Conservation (phyloP, 2,888 invertebrate species). For the Lingula anatina region DNA sequence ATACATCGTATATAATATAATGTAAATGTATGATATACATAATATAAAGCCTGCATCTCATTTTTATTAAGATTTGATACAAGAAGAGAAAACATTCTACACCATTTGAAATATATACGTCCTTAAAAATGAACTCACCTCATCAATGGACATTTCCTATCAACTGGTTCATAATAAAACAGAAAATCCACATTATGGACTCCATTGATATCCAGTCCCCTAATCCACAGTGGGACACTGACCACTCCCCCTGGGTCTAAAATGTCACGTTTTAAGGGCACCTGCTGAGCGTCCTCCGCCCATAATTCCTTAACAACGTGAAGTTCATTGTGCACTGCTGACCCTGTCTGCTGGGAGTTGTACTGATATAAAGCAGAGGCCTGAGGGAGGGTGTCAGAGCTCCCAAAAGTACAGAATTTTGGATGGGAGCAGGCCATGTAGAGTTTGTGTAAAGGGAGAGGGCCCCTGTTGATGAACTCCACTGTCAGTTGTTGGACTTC, state of each 20-base stretch:
- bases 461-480: constrained; percentile 63
- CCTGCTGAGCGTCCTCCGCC: constrained; percentile 19
- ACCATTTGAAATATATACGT: background rate
- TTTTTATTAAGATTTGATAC: too few species aligned
- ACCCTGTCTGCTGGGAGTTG: too few species aligned
- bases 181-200: constrained; percentile 63
- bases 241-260: constrained; percentile 58
- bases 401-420: constrained; percentile 60
- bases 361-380: too few species aligned
- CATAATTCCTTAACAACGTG: constrained; percentile 15
- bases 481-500: constrained; percentile 68
- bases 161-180: constrained; percentile 67
- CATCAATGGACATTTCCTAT: constrained; percentile 20
- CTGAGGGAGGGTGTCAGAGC: constrained; percentile 14
- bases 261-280: constrained; percentile 15
- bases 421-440: constrained; percentile 66
- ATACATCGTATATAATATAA: background rate
- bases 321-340: too few species aligned
- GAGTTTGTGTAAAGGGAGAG: constrained; percentile 54
- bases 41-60: too few species aligned
- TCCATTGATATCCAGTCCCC: constrained; percentile 65
- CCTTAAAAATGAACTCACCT: constrained; percentile 16
- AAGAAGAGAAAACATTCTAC: too few species aligned
- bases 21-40: too few species aligned
- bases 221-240: constrained; percentile 63